phyloP scores from a whole-genome alignment of 2,888 invertebrate species.

The Apotomis turbidana region DNA sequence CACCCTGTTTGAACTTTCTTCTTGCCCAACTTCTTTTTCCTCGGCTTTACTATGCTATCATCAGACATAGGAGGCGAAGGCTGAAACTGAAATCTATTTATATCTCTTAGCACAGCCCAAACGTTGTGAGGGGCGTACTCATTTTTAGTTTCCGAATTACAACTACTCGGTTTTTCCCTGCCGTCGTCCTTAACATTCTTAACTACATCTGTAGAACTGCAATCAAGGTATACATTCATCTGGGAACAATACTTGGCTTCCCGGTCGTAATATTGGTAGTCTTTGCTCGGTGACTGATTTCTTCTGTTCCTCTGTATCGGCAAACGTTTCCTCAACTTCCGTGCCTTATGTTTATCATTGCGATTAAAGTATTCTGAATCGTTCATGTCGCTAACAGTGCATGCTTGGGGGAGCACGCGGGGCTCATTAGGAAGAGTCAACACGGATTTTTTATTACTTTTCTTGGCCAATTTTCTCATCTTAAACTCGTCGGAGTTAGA shows the following conservation, averaged over 20 bases:
- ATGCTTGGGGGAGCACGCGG: conserved; percentile 56
- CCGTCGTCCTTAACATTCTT: conserved; percentile 58
- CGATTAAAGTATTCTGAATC: conserved; percentile 67
- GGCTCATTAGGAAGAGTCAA: conserved; percentile 68
- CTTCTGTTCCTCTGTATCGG: conserved; percentile 48
- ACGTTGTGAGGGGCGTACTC: conserved; percentile 58
- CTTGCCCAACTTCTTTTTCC: conserved; percentile 52
- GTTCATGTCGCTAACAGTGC: conserved; percentile 74
- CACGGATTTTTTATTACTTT: conserved; percentile 69
- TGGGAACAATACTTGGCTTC: conserved; percentile 63
- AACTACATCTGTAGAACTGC: conserved; percentile 64
- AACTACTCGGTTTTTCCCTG: conserved; percentile 44
- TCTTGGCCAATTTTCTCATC: conserved; percentile 56
- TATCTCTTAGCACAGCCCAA: conserved; percentile 71
- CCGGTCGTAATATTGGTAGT: conserved; percentile 61
- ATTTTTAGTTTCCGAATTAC: conserved; percentile 37
- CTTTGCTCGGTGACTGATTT: conserved; percentile 49
- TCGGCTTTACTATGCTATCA: conserved; percentile 55
- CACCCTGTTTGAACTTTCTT: conserved; percentile 44
- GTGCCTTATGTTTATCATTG: conserved; percentile 49
- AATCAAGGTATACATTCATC: conserved; percentile 60
- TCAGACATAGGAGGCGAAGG: conserved; percentile 68
- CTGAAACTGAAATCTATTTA: conserved; percentile 68
- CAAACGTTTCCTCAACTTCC: conserved; percentile 57
- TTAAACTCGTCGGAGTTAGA: conserved; percentile 73